Percentiles rank a stretch among this genome's conserved stretches.
phyloP scores from a whole-genome alignment of 2,113 vertebrate species.

The Poecile atricapillus region DNA sequence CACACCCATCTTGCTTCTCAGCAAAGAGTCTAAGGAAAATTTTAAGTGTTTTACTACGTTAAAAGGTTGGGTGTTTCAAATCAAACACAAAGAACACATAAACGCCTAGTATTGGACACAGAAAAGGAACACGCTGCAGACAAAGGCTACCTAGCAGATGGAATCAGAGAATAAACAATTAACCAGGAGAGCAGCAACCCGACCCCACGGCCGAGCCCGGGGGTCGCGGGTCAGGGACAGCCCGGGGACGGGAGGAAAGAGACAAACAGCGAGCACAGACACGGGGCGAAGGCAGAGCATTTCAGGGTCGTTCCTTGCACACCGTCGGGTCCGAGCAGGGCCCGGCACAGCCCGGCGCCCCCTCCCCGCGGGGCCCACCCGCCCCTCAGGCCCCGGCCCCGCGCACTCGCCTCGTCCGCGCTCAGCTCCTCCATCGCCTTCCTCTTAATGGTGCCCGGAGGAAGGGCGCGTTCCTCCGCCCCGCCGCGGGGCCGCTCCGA shows the following conservation, averaged over 20 bases:
- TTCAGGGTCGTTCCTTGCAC: accelerated
- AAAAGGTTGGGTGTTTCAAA: neutral
- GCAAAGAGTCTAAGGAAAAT: neutral
- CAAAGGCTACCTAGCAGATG: neutral
- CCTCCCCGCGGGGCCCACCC: neutral
- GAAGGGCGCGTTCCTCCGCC: slow-evolving; percentile 41
- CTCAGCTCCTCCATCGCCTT: slow-evolving; percentile 96
- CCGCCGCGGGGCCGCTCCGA: slow-evolving; percentile 14
- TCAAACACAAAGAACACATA: neutral
- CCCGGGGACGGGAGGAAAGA: too few relatives aligned
- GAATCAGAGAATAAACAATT: neutral
- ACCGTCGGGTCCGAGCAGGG: neutral
- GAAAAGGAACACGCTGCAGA: neutral
- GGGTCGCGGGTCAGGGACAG: neutral
- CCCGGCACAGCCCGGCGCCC: neutral
- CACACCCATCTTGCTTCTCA: neutral
- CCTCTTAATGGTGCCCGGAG: slow-evolving; percentile 81
- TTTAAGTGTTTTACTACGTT: neutral
- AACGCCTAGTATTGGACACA: accelerated
- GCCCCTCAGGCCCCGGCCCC: neutral
- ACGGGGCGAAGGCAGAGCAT: neutral
- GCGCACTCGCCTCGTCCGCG: slow-evolving; percentile 91
- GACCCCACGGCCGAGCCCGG: neutral
- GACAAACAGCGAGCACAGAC: accelerated
- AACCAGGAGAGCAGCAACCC: neutral